Evolutionary conservation across 2,113 vertebrate genomes (phyloP).

Genomic region (Xenopus laevis): DNA sequence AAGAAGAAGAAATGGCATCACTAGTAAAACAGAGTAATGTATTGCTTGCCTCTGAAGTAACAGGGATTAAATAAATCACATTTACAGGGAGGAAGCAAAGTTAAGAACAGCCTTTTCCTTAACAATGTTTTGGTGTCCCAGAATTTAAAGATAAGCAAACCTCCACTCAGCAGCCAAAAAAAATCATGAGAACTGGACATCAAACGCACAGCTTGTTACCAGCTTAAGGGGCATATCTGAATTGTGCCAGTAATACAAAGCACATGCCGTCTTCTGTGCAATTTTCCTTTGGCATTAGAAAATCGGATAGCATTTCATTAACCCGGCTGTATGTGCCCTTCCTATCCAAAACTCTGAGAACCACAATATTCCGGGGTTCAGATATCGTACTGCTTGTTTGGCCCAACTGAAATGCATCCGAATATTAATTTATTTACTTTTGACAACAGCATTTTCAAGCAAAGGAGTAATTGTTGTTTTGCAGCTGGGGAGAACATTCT

Average conservation of each 20-base stretch:
- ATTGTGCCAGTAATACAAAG: conserved; percentile 9
- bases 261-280: not conserved
- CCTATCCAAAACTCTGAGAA: not conserved
- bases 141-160: conserved; percentile 7
- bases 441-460: not conserved
- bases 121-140: conserved; percentile 4
- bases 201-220: not conserved
- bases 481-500: no score
- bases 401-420: no score
- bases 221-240: not conserved
- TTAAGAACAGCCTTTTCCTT: conserved; percentile 27
- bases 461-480: not conserved
- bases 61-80: conserved; percentile 15
- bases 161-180: not conserved
- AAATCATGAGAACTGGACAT: not conserved
- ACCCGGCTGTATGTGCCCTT: not conserved
- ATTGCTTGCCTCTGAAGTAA: not conserved
- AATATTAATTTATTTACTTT: no score
- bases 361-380: no score
- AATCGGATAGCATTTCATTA: not conserved
- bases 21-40: not conserved
- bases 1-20: no score
- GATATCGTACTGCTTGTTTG: no score
- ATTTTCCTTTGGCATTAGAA: not conserved
- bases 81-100: conserved; percentile 15